These are phyloP conservation scores for Menidia beryllina DNA, from an alignment of 2,113 vertebrate genomes.

Conservation along the genomic window DNA sequence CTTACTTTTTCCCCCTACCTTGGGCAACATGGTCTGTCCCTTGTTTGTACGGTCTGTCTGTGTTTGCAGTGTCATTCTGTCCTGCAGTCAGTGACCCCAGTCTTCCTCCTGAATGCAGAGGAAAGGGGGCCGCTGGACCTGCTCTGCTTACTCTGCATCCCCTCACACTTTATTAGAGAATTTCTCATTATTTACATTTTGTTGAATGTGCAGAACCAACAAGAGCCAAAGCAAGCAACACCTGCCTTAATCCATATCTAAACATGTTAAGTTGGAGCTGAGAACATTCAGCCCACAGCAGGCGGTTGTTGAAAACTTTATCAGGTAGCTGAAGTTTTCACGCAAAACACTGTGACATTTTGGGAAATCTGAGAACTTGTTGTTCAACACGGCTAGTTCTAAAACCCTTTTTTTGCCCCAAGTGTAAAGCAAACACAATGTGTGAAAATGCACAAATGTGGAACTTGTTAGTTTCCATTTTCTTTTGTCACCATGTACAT, in stretches of 20 bases:
- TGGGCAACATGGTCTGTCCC: slow-evolving; percentile 41
- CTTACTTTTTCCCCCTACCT: slow-evolving; percentile 53
- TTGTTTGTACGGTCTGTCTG: slow-evolving; percentile 66
- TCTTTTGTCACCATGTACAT: neutral
- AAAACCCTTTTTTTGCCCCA: no score
- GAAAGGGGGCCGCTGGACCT: slow-evolving; percentile 17
- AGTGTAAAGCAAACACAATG: no score
- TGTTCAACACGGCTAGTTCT: neutral
- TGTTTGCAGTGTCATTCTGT: slow-evolving; percentile 60
- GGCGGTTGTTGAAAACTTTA: neutral
- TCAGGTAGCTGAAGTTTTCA: neutral
- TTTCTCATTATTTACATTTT: slow-evolving; percentile 10
- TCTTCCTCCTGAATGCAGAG: slow-evolving; percentile 22
- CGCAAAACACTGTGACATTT: neutral
- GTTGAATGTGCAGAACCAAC: slow-evolving; percentile 7
- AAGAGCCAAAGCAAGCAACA: slow-evolving; percentile 11
- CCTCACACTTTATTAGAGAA: slow-evolving; percentile 23
- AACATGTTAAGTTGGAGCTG: neutral
- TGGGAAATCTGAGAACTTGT: neutral
- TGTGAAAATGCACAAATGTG: no score
- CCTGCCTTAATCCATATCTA: neutral
- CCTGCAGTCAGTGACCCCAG: slow-evolving; percentile 37
- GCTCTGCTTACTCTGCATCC: slow-evolving; percentile 36
- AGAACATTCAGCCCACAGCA: neutral
- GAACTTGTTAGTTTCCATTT: no score